Conservation (phyloP, 2,888 invertebrate genomes). For the Drosophila peninsularis region DNA sequence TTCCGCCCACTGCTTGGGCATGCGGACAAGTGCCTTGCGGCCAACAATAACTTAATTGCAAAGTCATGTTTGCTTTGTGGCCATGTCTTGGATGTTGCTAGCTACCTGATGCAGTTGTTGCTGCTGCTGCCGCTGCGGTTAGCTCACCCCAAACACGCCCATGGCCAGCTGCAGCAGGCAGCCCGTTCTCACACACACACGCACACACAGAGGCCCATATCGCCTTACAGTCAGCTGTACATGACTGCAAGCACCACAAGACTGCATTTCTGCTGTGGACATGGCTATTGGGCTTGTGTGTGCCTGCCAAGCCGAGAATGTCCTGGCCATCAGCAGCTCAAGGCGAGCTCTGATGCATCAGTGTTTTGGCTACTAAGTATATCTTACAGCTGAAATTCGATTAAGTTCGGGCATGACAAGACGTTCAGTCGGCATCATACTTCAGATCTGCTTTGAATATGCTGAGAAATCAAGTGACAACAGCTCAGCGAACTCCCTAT, state of each 20-base stretch:
- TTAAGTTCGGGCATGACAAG: neutral
- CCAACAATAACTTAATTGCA: constrained; percentile 81
- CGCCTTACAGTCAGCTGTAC: constrained; percentile 28
- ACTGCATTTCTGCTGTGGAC: constrained; percentile 7
- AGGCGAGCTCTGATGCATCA: constrained; percentile 13
- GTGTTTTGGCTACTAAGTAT: neutral
- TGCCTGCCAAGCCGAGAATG: neutral
- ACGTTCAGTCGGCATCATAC: neutral
- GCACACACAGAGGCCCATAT: constrained; percentile 4
- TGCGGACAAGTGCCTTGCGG: constrained; percentile 45
- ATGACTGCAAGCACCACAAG: constrained; percentile 42
- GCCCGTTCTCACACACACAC: constrained; percentile 11
- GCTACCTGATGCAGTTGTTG: constrained; percentile 62
- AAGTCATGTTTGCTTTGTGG: constrained; percentile 79
- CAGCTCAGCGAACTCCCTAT: neutral
- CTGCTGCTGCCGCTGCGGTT: constrained; percentile 36
- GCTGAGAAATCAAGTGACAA: neutral
- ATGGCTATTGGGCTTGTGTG: constrained; percentile 4
- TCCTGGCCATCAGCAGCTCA: constrained; percentile 9
- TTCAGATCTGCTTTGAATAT: neutral
- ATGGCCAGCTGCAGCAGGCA: constrained; percentile 21
- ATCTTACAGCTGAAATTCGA: neutral
- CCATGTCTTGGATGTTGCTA: constrained; percentile 40
- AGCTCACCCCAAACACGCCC: constrained; percentile 37
- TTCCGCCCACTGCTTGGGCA: constrained; percentile 3